These are phyloP conservation scores for Mohoua ochrocephala DNA, from an alignment of 2,113 vertebrate species.

Conservation along the genomic window DNA sequence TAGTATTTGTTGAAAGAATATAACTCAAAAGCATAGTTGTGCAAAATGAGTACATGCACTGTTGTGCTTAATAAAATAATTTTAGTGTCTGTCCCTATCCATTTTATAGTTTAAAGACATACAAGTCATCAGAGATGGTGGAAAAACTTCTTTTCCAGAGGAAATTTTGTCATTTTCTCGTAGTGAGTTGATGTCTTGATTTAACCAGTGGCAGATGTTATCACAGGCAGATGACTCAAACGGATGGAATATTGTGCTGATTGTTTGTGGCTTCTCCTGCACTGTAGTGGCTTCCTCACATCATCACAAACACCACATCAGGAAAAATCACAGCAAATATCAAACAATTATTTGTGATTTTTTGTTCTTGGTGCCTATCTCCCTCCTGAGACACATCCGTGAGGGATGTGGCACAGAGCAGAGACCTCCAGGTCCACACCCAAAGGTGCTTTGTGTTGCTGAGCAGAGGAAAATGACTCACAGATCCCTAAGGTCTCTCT, in stretches of 20 bases:
- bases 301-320: not conserved
- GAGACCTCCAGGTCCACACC: not conserved
- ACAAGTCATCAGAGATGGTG: not conserved
- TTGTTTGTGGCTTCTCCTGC: not conserved
- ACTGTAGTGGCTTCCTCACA: not conserved
- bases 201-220: not conserved
- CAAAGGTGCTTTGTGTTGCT: not conserved
- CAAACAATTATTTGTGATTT: not conserved
- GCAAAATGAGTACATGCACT: not conserved
- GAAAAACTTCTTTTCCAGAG: not conserved
- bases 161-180: not conserved
- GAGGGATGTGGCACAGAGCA: not conserved
- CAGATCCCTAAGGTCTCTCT: not conserved
- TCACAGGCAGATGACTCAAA: conserved; percentile 12
- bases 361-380: not conserved
- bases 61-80: not conserved
- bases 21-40: not conserved
- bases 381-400: not conserved
- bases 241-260: not conserved
- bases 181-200: not conserved
- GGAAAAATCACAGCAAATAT: not conserved
- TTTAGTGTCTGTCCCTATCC: not conserved
- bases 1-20: not conserved
- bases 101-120: not conserved
- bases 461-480: conserved; percentile 19